Percentiles rank a stretch among this genome's conserved stretches.
Evolutionary conservation across 2,797 vertebrate species (phyloP).

Genomic region (Poecilia velifera): DNA sequence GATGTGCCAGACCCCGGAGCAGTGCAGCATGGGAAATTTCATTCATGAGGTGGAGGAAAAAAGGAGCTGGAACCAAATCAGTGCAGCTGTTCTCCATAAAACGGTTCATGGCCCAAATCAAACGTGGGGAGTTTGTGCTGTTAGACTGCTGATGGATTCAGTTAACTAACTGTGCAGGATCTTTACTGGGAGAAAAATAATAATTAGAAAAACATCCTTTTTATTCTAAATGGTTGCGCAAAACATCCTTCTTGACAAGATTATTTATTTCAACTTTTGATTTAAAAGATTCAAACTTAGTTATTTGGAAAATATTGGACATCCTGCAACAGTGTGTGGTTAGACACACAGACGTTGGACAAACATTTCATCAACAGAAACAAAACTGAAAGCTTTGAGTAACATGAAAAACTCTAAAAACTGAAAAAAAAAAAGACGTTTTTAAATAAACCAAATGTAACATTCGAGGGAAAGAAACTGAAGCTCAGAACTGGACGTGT

Average conservation of each 20-base stretch:
- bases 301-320: neutral
- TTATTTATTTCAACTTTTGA: neutral
- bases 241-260: neutral
- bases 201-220: neutral
- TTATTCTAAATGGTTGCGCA: neutral
- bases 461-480: neutral
- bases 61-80: conserved; percentile 70
- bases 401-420: neutral
- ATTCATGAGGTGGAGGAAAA: conserved; percentile 71
- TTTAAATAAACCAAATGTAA: neutral
- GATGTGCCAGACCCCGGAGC: conserved; percentile 75
- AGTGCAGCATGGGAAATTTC: conserved; percentile 78
- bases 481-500: neutral
- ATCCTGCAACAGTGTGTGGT: neutral
- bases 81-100: conserved; percentile 78
- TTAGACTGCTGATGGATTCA: conserved; percentile 29
- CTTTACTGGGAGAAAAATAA: neutral
- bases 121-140: conserved; percentile 48
- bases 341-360: neutral
- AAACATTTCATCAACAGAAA: neutral
- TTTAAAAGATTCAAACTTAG: neutral
- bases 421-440: neutral
- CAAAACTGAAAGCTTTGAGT: neutral
- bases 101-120: conserved; percentile 64
- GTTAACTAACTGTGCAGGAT: conserved; percentile 19